Evolutionary conservation across 2,113 vertebrate genomes (phyloP).

Genomic region (human (Homo sapiens)): GRCh38 chr14:90759501-90760000

Average conservation of each 20-base stretch:
- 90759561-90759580: background rate
- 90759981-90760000: conserved; percentile 30
- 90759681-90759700: background rate
- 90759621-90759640: background rate
- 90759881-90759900: background rate
- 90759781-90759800: background rate
- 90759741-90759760: background rate
- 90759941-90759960: background rate
- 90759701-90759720: background rate
- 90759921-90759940: background rate
- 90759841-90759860: background rate
- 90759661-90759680: background rate
- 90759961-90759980: background rate
- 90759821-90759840: background rate
- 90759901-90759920: background rate
- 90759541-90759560: background rate
- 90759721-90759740: background rate
- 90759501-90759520: background rate
- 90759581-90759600: background rate
- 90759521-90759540: background rate
- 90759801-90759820: background rate
- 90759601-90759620: background rate
- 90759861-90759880: background rate
- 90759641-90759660: background rate
- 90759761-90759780: background rate